phyloP scores from a whole-genome alignment of 2,888 invertebrate species.

The Altica lythri region DNA sequence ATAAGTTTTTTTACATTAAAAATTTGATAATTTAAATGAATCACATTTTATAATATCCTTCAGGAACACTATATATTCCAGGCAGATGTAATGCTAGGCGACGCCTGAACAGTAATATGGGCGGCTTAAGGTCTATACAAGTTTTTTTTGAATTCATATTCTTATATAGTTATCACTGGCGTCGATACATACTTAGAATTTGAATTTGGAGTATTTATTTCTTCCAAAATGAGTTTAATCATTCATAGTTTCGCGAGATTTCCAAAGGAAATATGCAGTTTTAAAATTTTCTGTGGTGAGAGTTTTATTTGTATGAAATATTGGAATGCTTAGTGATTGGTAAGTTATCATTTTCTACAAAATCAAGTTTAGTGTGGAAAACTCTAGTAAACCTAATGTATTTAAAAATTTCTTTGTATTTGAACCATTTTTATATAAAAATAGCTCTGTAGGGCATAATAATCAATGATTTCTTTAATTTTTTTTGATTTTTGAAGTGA shows the following conservation, averaged over 20 bases:
- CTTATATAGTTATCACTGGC: conserved; percentile 33
- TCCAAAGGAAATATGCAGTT: conserved; percentile 2
- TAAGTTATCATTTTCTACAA: conserved; percentile 7
- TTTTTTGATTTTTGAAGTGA: too few species aligned
- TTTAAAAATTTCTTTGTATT: too few species aligned
- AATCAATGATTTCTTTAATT: too few species aligned
- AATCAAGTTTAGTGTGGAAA: too few species aligned
- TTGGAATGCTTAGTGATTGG: conserved; percentile 16
- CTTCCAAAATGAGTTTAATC: conserved; percentile 26
- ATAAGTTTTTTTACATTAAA: too few species aligned
- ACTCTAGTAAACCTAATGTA: too few species aligned
- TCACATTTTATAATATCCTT: too few species aligned
- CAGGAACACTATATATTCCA: too few species aligned
- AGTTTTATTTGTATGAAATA: background rate
- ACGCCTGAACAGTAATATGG: conserved; percentile 20
- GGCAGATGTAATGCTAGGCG: too few species aligned
- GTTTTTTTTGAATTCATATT: conserved; percentile 33
- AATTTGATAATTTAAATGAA: background rate
- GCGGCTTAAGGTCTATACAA: conserved; percentile 29
- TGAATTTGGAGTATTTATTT: conserved; percentile 32
- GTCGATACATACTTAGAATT: conserved; percentile 32
- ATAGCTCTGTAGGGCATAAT: too few species aligned
- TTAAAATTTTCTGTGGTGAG: background rate
- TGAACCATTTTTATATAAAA: too few species aligned
- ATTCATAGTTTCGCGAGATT: conserved; percentile 26